A percentile compares a stretch with the other conserved stretches of the same genome.
Evolutionary conservation across 1,140 invertebrate genomes (phyloP).

Genomic region (Pollicipes pollicipes): DNA sequence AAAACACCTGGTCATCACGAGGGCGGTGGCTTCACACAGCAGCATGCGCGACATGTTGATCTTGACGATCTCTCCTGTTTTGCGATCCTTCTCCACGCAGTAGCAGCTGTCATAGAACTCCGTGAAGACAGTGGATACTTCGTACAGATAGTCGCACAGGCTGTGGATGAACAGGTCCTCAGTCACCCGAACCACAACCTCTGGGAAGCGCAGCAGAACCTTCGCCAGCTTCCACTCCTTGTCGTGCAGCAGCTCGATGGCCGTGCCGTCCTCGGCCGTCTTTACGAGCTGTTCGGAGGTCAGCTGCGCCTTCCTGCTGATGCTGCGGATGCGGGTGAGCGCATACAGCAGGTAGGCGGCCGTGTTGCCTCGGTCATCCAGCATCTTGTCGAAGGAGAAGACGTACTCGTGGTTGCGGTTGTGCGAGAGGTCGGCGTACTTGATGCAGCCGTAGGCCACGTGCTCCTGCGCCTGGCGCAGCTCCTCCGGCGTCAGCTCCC

Average conservation of each 20-base stretch:
- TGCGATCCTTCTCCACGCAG: constrained; percentile 74
- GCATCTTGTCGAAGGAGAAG: constrained; percentile 98
- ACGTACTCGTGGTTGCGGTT: constrained; percentile 89
- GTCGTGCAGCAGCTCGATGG: constrained; percentile 59
- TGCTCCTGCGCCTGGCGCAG: constrained; percentile 66
- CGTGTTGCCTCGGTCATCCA: constrained; percentile 97
- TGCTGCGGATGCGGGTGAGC: constrained; percentile 81
- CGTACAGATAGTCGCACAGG: constrained; percentile 90
- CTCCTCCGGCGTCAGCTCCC: constrained; percentile 66
- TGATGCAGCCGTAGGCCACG: constrained; percentile 95
- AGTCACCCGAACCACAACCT: constrained; percentile 63
- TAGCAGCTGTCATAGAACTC: constrained; percentile 98
- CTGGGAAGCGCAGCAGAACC: constrained; percentile 61
- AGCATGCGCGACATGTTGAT: constrained; percentile 74
- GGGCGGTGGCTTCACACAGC: constrained; percentile 79
- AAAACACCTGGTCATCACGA: constrained; percentile 70
- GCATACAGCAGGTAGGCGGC: constrained; percentile 95
- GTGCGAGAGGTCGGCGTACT: constrained; percentile 91
- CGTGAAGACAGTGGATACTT: constrained; percentile 69
- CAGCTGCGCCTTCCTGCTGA: constrained; percentile 37
- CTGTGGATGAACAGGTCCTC: constrained; percentile 72
- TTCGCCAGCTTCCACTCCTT: constrained; percentile 83
- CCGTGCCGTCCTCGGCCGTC: constrained; percentile 34
- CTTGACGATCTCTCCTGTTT: constrained; percentile 49
- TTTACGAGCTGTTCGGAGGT: constrained; percentile 28